Base-by-base conservation (phyloP, 2,888 invertebrate genomes). In the Gisinianus flammeolus region DNA sequence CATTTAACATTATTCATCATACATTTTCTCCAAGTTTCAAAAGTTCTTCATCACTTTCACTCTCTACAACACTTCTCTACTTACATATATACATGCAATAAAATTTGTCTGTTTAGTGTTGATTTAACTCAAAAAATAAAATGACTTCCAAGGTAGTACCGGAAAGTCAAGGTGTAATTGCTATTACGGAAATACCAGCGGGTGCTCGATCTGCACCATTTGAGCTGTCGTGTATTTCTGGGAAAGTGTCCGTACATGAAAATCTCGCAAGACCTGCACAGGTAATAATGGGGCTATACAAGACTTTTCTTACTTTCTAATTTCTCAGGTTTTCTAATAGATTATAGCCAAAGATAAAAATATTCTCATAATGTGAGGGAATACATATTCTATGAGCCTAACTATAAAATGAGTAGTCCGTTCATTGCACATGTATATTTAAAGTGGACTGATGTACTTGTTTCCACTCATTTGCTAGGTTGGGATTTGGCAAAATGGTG, bases 121-220 rank as follows among this genome's bases (percentile, higher is more conserved):
- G 8, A 58, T n/a, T 12, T 12, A 12, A 56, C n/a, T 58, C 4
- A 58, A 58, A 58, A 22, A 22, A 56, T 24, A 58, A 58, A 58
- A 62, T 62, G 62, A 62, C 24, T 26, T 26, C 26, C 12, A 62
- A 62, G 26, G 24, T 62, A 62, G 2, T 44, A 44, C 16, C 16
- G 19, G 62, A 62, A 62, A 24, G 28, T 62, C 24, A 22, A 58
- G 72, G 76, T n/a, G 83, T 79, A 16, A 72, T 79, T 19, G 83
- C 85, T 10, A 68, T 79, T 1, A 79, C 81, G 0, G 80, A 80
- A 26, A 83, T 85, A 64, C 83, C 83, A 1, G 66, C 80, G 22
- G 85, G 85, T 24, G 79, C 80, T 0, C 72, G 69, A 30, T 83
- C 81, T 0, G 30, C 76, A n/a, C 77, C 80, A n/a, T 81, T 81